These are phyloP conservation scores for Xiphophorus birchmanni DNA, from an alignment of 2,797 vertebrate species.

Conservation along the genomic window DNA sequence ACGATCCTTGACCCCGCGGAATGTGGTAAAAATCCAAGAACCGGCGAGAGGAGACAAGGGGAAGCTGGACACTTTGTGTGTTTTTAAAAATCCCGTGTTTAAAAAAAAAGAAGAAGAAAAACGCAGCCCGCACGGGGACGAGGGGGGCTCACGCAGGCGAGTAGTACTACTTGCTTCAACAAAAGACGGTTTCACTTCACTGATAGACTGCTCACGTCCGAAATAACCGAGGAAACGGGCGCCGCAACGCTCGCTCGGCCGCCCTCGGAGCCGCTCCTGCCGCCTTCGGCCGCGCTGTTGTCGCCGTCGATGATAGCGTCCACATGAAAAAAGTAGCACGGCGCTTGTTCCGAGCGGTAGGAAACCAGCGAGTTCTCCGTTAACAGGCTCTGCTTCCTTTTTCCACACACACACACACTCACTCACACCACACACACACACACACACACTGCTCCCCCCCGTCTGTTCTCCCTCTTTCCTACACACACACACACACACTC, in stretches of 20 bases:
- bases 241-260: slow-evolving; percentile 16
- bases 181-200: slow-evolving; percentile 89
- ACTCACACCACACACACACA: slow-evolving; percentile 24
- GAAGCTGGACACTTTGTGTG: slow-evolving; percentile 58
- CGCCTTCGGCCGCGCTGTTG: slow-evolving; percentile 60
- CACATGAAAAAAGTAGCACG: slow-evolving; percentile 72
- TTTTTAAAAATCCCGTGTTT: neutral
- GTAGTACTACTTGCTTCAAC: slow-evolving; percentile 85
- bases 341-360: slow-evolving; percentile 76
- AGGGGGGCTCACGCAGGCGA: slow-evolving; percentile 56
- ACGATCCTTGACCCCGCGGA: slow-evolving; percentile 75
- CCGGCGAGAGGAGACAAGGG: slow-evolving; percentile 51
- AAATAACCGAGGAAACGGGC: slow-evolving; percentile 51
- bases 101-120: slow-evolving; percentile 5
- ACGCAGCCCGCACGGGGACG: slow-evolving; percentile 58
- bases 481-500: slow-evolving; percentile 66
- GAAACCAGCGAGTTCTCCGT: slow-evolving; percentile 82
- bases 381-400: slow-evolving; percentile 83
- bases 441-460: slow-evolving; percentile 21
- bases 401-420: slow-evolving; percentile 60
- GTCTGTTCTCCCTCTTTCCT: slow-evolving; percentile 51
- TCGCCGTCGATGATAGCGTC: slow-evolving; percentile 62
- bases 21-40: slow-evolving; percentile 73
- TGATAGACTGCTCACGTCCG: slow-evolving; percentile 67
- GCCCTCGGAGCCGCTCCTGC: slow-evolving; percentile 53